phyloP scores from a whole-genome alignment of 2,113 vertebrate species.

The Pelvicachromis taeniatus region DNA sequence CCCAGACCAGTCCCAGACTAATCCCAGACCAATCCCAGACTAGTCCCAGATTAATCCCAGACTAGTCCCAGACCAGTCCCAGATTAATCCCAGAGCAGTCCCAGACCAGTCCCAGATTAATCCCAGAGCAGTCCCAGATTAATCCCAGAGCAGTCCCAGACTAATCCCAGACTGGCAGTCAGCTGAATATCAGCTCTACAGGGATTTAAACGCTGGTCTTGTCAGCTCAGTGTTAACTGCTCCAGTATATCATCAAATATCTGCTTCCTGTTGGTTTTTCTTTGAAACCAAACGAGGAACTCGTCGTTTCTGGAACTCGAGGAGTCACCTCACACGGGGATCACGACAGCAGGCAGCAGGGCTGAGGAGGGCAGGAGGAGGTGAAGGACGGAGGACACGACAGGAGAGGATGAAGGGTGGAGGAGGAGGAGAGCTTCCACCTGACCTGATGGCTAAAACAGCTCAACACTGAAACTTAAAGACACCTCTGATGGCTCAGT shows the following conservation, averaged over 20 bases:
- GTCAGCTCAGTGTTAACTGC: too few relatives aligned
- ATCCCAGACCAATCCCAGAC: fast-evolving
- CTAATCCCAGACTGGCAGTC: neutral
- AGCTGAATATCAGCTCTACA: fast-evolving
- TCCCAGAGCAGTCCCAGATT: too few relatives aligned
- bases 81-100: too few relatives aligned
- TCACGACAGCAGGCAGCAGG: neutral
- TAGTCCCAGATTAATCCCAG: too few relatives aligned
- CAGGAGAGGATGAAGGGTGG: neutral
- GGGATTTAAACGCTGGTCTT: neutral
- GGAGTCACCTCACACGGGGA: neutral
- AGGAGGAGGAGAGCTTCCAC: neutral
- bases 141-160: fast-evolving
- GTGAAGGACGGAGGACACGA: neutral
- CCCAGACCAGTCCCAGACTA: too few relatives aligned
- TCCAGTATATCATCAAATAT: too few relatives aligned
- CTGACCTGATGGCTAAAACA: neutral
- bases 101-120: too few relatives aligned
- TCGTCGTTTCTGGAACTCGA: neutral
- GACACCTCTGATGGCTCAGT: neutral
- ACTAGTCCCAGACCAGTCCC: too few relatives aligned
- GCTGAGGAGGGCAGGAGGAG: neutral
- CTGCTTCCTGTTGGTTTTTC: too few relatives aligned
- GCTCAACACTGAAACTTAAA: neutral
- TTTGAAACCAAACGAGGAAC: neutral